Conservation (phyloP, 2,113 vertebrate species). For the Procapra przewalskii region DNA sequence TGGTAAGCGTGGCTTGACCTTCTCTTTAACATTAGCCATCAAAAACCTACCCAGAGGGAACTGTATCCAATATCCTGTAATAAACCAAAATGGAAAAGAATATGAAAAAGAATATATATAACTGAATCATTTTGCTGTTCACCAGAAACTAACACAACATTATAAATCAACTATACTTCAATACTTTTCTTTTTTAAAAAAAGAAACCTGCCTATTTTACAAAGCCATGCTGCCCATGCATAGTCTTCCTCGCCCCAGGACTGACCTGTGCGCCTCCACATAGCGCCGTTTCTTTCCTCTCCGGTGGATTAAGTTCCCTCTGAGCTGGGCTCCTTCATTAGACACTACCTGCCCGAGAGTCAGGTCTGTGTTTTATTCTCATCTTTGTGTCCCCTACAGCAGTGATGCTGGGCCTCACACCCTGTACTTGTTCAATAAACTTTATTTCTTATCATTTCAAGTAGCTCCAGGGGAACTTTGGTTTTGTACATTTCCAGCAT, state of each 20-base stretch:
- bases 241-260: neutral
- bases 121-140: neutral
- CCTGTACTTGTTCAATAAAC: neutral
- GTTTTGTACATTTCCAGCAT: neutral
- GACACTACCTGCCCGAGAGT: rapidly evolving
- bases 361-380: neutral
- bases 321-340: rapidly evolving
- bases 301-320: rapidly evolving
- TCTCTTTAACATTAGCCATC: neutral
- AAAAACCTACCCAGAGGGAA: neutral
- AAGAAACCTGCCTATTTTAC: neutral
- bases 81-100: neutral
- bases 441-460: neutral
- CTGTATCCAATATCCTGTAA: neutral
- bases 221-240: neutral
- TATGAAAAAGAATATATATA: neutral
- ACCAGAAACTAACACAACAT: neutral
- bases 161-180: neutral
- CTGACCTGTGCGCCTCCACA: neutral
- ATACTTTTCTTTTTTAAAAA: neutral
- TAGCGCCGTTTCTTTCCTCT: rapidly evolving
- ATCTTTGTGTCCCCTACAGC: neutral
- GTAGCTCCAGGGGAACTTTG: neutral
- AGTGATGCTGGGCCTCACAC: neutral
- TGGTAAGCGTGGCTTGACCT: neutral